Percentiles rank a stretch among this genome's conserved stretches.
Evolutionary conservation across 1,140 invertebrate genomes (phyloP).

Genomic region (Meloidogyne hapla): DNA sequence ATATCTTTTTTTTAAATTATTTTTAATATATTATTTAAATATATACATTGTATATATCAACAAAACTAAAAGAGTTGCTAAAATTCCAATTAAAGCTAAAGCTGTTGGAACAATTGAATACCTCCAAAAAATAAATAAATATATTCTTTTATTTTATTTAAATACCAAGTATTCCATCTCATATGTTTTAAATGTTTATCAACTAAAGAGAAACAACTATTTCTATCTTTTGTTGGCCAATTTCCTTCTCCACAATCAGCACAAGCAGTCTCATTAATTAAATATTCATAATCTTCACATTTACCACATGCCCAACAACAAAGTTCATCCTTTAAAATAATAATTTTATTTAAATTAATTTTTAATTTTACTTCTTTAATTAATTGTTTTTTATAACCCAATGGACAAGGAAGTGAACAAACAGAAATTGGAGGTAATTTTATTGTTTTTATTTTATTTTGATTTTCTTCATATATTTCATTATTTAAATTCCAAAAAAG

Average conservation of each 20-base stretch:
- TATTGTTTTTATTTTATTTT: not conserved
- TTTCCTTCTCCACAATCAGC: slow-evolving; percentile 69
- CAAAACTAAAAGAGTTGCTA: slow-evolving; percentile 67
- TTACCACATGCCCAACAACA: slow-evolving; percentile 67
- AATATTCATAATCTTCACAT: slow-evolving; percentile 71
- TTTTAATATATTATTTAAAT: not conserved
- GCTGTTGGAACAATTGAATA: slow-evolving; percentile 68
- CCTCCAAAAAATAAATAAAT: not conserved
- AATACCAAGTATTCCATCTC: slow-evolving; percentile 68
- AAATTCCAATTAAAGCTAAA: slow-evolving; percentile 69
- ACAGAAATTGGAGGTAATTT: slow-evolving; percentile 68
- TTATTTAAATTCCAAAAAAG: slow-evolving; percentile 52
- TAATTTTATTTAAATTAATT: not conserved
- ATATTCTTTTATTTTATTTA: not conserved
- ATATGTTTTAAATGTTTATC: slow-evolving; percentile 69
- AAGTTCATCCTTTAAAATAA: slow-evolving; percentile 54
- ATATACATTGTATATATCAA: slow-evolving; percentile 64
- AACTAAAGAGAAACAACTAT: slow-evolving; percentile 63
- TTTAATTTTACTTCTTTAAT: slow-evolving; percentile 52
- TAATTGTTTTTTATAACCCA: slow-evolving; percentile 59
- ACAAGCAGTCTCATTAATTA: slow-evolving; percentile 71
- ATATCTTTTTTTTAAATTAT: slow-evolving; percentile 61
- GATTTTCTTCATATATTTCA: not conserved
- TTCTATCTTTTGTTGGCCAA: slow-evolving; percentile 65
- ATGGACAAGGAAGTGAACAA: slow-evolving; percentile 71